Evolutionary conservation across 1,140 invertebrate genomes (phyloP).

Genomic region (Meloidogyne floridensis): DNA sequence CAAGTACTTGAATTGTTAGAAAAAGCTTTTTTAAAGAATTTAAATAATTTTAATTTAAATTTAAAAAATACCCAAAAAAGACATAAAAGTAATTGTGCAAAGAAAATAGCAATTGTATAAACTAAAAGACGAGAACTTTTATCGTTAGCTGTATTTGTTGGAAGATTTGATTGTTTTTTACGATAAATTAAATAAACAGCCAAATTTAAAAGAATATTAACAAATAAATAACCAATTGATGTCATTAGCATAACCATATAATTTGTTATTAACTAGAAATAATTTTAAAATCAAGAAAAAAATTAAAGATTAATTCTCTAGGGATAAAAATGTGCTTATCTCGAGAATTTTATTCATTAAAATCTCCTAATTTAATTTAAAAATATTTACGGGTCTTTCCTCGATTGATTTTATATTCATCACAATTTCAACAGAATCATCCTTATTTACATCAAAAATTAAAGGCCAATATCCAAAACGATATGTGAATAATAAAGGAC

Average conservation of each 20-base stretch:
- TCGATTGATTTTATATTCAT: slow-evolving; percentile 1
- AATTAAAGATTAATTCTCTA: too few species aligned
- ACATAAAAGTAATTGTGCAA: slow-evolving; percentile 12
- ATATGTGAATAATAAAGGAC: slow-evolving; percentile 14
- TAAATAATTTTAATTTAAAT: background rate
- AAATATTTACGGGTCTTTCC: slow-evolving; percentile 14
- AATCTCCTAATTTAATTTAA: background rate
- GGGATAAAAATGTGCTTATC: too few species aligned
- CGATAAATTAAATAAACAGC: slow-evolving; percentile 9
- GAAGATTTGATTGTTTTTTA: slow-evolving; percentile 1
- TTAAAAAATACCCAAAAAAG: slow-evolving; percentile 1
- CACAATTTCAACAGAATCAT: slow-evolving; percentile 17
- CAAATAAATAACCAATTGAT: slow-evolving; percentile 12
- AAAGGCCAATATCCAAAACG: slow-evolving; percentile 10
- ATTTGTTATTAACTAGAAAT: slow-evolving; percentile 1
- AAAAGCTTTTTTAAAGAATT: background rate
- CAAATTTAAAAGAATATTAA: slow-evolving; percentile 12
- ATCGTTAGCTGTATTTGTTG: background rate
- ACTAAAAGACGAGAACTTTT: slow-evolving; percentile 18
- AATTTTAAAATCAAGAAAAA: background rate
- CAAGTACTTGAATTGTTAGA: slow-evolving; percentile 17
- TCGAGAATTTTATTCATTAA: too few species aligned
- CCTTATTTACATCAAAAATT: background rate
- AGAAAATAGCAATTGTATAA: slow-evolving; percentile 21
- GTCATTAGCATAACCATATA: slow-evolving; percentile 11